Evolutionary conservation across 1,140 invertebrate genomes (phyloP), one percentile per base, ranked within the genome.

Genomic region (Pissodes strobi): DNA sequence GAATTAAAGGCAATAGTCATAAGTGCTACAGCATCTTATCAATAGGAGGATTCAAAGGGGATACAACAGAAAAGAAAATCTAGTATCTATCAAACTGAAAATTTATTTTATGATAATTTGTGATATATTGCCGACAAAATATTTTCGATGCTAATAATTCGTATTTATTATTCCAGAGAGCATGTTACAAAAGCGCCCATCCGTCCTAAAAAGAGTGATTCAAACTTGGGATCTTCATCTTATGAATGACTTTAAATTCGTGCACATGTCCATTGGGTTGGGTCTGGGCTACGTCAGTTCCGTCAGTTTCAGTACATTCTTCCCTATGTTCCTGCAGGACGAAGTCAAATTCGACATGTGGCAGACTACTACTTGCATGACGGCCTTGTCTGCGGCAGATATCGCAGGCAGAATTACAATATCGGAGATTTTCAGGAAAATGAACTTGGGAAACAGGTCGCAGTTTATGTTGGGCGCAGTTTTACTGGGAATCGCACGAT

Each of bases 251-350:
- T 52, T 73, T 0, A 78, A 81, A 0, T 90, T 88, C 65, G 73
- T 87, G 18, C 88, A 87, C 71, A 84, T 89, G 1, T 81, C 85
- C 43, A 76, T 87, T 30, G 87, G 87, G 19, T 82, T 86, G 56
- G 83, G 84, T 1, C 69, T 89, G 5, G 84, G 82, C 38, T 87
- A 88, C 58, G 86, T 86, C 5, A 84, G 87, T 0, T 85, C 87
- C 51, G 82, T 87, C 15, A 87, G 87, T 70, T 90, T 89, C 69
- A 87, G 86, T 59, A 82, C 89, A 77, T 78, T 90, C 45, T 87
- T 82, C 56, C 87, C 88, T 10, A 84, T 86, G 55, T 89, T 88
- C 64, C 76, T 83, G 78, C 74, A 82, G 78, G 79, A 85, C 69
- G 77, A 79, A 6, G 80, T 81, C 12, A 69, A 73, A 0, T 74